Evolutionary conservation across 2,888 invertebrate genomes (phyloP).

Genomic region (Cepaea hortensis): DNA sequence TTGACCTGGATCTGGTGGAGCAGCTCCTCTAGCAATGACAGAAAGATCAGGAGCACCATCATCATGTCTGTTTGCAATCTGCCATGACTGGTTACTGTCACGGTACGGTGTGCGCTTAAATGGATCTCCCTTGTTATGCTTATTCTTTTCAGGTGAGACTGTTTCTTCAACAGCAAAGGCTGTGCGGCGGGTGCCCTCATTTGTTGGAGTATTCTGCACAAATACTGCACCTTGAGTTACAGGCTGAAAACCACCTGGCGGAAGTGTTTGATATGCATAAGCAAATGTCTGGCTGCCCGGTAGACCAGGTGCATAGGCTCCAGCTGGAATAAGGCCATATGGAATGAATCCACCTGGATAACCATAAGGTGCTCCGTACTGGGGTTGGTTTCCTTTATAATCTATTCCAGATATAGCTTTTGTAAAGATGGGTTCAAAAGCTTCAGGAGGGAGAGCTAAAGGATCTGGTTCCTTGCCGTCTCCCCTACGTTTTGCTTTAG

Average conservation of each 20-base stretch:
- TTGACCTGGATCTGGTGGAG: conserved; percentile 61
- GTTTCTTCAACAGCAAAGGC: conserved; percentile 58
- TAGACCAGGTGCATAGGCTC: conserved; percentile 42
- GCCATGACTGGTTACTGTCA: conserved; percentile 41
- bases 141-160: conserved; percentile 51
- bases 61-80: conserved; percentile 35
- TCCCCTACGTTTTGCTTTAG: conserved; percentile 53
- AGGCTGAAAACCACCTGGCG: conserved; percentile 47
- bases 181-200: conserved; percentile 58
- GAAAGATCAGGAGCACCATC: conserved; percentile 49
- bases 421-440: conserved; percentile 66
- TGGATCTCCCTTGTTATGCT: conserved; percentile 59
- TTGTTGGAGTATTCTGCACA: conserved; percentile 62
- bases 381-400: conserved; percentile 51
- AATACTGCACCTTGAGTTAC: conserved; percentile 62
- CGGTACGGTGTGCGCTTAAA: conserved; percentile 29
- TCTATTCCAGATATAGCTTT: conserved; percentile 53
- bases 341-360: conserved; percentile 53
- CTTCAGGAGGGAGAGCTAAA: conserved; percentile 62
- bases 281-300: conserved; percentile 56
- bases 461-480: conserved; percentile 58
- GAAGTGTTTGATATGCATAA: conserved; percentile 55
- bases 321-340: conserved; percentile 57
- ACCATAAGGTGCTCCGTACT: conserved; percentile 26
- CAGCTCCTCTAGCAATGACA: conserved; percentile 52